Evolutionary conservation across 2,113 vertebrate genomes (phyloP), one percentile per base, ranked within the genome.

Genomic region (Ictalurus furcatus): DNA sequence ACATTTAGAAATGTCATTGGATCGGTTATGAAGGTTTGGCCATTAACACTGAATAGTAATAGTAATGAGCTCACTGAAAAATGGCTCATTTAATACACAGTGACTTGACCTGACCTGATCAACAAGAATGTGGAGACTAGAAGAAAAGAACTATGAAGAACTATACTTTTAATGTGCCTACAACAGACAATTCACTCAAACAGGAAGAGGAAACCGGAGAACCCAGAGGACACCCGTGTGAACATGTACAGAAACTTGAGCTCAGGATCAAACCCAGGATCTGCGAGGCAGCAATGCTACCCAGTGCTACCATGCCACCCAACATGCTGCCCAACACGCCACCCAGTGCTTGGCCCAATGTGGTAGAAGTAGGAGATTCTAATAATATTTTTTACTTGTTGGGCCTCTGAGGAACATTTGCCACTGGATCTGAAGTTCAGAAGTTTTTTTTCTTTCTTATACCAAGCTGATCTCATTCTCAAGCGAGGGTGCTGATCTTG

Each of bases 1-100:
- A n/a, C 76, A 80, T 34, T 81, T 56, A 81, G 44, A 87, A 87
- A 87, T 87, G 58, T 87, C 88, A 89, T 63, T 81, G 56, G 54
- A 71, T 59, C 58, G 16, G 28, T 73, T 86, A 67, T 80, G 37
- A 88, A 85, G 59, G 14, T 9, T 8, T 87, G 85, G 17, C 44
- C 6, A n/a, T 76, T 79, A 76, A 61, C 85, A 40, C 11, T 58
- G 52, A 89, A 89, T 63, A 37, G 23, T 28, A 78, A 58, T 54
- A 37, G 37, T 63, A 82, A 86, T 52, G 44, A 74, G n/a, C 40
- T 65, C 48, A 85, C 30, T 54, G 23, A 85, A 81, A 85, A 79
- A 67, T 80, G n/a, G 19, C 58, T 85, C 28, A 85, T 81, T 80
- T 89, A 34, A 69, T 21, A 28, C 78, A 76, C 74, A 80, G 34